Conservation (phyloP, 2,797 vertebrate genomes). For the Pipistrellus pygmaeus region DNA sequence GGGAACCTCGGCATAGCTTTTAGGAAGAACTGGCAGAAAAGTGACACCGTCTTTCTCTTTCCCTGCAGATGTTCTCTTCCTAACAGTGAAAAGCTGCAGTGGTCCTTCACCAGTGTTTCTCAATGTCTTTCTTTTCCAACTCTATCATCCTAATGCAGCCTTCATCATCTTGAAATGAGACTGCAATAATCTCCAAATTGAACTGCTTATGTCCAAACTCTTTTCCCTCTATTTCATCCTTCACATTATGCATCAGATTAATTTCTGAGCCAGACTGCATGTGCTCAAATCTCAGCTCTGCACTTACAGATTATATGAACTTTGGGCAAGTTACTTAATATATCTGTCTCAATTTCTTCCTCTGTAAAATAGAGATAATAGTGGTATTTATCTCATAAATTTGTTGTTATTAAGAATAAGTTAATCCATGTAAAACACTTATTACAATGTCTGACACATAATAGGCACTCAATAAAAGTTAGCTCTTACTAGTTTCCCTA, state of each 20-base stretch:
- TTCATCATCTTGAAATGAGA: constrained; percentile 12
- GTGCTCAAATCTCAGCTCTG: constrained; percentile 43
- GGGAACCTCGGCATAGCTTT: neutral
- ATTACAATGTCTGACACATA: neutral
- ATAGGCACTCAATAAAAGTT: constrained; percentile 33
- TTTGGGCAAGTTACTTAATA: constrained; percentile 27
- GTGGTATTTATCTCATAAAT: neutral
- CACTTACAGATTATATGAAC: neutral
- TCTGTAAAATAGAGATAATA: constrained; percentile 26
- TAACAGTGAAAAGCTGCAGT: constrained; percentile 18
- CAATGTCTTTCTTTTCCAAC: neutral
- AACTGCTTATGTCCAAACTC: neutral
- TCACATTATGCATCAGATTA: constrained; percentile 2
- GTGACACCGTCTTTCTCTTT: constrained; percentile 1
- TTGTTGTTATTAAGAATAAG: constrained; percentile 51
- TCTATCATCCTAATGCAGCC: neutral
- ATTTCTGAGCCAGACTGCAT: constrained; percentile 47
- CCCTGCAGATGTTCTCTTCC: neutral
- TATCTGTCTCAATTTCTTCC: constrained; percentile 25
- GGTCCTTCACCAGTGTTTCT: neutral
- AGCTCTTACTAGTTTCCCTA: constrained; percentile 19
- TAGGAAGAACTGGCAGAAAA: constrained; percentile 20
- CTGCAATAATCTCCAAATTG: constrained; percentile 7
- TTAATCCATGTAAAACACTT: neutral
- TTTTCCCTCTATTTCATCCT: constrained; percentile 39